Base-by-base conservation (phyloP, 2,797 vertebrate species). In the Coregonus sp. region DNA sequence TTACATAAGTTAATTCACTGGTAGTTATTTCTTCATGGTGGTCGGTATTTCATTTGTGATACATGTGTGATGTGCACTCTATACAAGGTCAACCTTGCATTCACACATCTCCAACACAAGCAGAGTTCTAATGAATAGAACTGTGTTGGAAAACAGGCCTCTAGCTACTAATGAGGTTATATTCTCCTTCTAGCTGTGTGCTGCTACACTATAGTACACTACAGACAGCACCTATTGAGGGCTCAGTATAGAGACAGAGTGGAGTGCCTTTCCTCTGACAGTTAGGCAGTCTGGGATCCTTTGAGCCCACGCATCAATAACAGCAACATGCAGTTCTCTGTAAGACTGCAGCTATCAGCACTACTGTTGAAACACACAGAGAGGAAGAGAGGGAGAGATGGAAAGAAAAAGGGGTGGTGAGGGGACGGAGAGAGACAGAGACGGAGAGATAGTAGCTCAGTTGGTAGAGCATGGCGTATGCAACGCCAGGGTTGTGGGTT, bases 231-330 rank as follows among this genome's bases (percentile, higher is more conserved):
- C 73, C 77, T 82, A 81, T 83, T 82, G 78, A 84, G 81, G 82
- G 81, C 85, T 81, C 81, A 84, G 76, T 81, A 78, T 71, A 78
- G 40, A 82, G 82, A 85, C 82, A 85, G 78, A 81, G 79, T 78
- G 75, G 80, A 85, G 78, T 78, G 76, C 73, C 59, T 72, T 72
- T 78, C 20, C 4, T 18, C 20, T 63, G 59, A 25, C 59, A 63
- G 59, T 63, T 20, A 29, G 82, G 80, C 82, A 83, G 82, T 78
- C 70, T 84, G 78, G 72, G 81, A 73, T 82, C 70, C 79, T 87
- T 86, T 87, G 82, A 87, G 82, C 86, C 86, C 84, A 87, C 81
- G 81, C 86, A 84, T 86, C 81, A 84, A 83, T 84, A 86, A 82
- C 59, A 63, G 59, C 20, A 85, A 76, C 83, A 71, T 47, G 70